phyloP scores from a whole-genome alignment of 2,888 invertebrate species.

The Cataglyphis cursor region DNA sequence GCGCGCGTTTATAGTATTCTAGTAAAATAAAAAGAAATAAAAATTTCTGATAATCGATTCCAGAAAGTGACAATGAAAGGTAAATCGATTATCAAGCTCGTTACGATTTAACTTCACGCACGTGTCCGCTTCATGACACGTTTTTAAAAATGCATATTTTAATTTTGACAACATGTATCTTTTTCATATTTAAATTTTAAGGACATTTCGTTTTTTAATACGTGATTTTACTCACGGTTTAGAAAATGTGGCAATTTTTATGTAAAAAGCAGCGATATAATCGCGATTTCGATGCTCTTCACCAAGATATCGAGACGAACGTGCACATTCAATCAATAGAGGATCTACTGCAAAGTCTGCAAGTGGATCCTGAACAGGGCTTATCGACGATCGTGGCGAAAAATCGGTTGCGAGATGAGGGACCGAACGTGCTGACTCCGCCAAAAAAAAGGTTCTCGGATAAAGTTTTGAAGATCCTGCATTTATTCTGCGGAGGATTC shows the following conservation, averaged over 20 bases:
- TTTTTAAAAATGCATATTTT: conserved; percentile 8
- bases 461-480: conserved; percentile 90
- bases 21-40: neutral
- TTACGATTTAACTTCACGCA: neutral
- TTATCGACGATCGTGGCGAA: conserved; percentile 89
- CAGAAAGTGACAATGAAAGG: neutral
- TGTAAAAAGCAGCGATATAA: conserved; percentile 29
- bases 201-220: neutral
- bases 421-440: conserved; percentile 91
- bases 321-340: conserved; percentile 69
- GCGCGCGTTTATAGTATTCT: too few species aligned
- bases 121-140: neutral
- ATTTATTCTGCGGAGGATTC: conserved; percentile 90
- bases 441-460: conserved; percentile 90
- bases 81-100: conserved; percentile 1
- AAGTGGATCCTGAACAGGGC: conserved; percentile 85
- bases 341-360: conserved; percentile 69
- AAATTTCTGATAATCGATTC: neutral
- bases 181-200: neutral
- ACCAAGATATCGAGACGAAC: conserved; percentile 74
- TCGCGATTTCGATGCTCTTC: conserved; percentile 68
- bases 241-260: conserved; percentile 48
- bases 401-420: conserved; percentile 89
- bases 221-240: neutral
- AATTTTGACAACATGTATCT: conserved; percentile 23